Conservation (phyloP, 2,888 invertebrate species). For the Apamea epomidion region DNA sequence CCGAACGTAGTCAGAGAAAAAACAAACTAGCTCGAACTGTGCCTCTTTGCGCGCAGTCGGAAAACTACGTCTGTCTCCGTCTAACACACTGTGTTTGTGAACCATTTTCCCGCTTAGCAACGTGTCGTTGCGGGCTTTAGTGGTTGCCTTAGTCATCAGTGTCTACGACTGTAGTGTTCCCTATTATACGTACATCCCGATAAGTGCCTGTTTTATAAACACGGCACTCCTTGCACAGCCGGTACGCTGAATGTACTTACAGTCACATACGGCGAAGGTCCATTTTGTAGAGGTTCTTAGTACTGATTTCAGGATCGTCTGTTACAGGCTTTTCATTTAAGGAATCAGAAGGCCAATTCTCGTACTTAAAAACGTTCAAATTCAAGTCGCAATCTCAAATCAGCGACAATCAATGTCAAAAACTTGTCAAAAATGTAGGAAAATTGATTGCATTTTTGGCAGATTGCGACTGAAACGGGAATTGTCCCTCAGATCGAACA, state of each 20-base stretch:
- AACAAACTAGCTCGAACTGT: conserved; percentile 76
- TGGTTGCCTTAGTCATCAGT: conserved; percentile 71
- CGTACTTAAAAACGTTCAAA: background rate
- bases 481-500: background rate
- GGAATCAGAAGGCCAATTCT: background rate
- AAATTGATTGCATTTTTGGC: background rate
- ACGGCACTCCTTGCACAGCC: conserved; percentile 58
- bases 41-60: conserved; percentile 77
- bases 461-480: background rate
- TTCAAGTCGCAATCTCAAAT: background rate
- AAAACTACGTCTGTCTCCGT: conserved; percentile 79
- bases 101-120: conserved; percentile 75
- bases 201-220: conserved; percentile 76
- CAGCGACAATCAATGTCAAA: background rate
- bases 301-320: conserved; percentile 14
- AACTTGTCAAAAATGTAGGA: background rate
- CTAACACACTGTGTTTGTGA: conserved; percentile 65
- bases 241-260: conserved; percentile 34
- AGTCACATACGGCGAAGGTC: background rate
- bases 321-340: background rate
- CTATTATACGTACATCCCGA: conserved; percentile 67
- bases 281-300: conserved; percentile 9
- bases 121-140: conserved; percentile 65
- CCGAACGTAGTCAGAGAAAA: conserved; percentile 73
- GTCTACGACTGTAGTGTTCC: conserved; percentile 66